Base-by-base conservation (phyloP, 2,888 invertebrate genomes). In the Hymenopus coronatus region DNA sequence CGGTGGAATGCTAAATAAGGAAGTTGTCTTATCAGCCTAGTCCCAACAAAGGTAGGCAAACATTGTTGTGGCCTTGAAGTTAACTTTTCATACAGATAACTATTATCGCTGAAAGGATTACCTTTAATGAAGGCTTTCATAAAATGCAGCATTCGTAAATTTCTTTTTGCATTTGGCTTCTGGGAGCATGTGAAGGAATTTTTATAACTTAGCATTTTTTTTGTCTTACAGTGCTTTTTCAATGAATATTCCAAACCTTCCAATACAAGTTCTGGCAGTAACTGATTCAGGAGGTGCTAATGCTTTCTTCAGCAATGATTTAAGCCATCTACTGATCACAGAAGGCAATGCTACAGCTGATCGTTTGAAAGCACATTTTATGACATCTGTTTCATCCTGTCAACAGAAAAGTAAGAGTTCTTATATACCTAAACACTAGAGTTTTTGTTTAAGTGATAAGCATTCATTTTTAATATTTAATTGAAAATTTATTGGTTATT, bases 301-400 rank as follows among this genome's bases (percentile, higher is more conserved):
- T 92, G 97, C 98, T 15, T 98, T 98, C 94, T 98, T 98, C 93
- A 97, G 97, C 91, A 98, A 97, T 90, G 98, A 98, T 92, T 94
- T 98, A 87, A 97, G 97, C 89, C 98, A 98, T 94, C 96, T 97
- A 92, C 95, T 99, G 91, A 97, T 98, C 91, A 98, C 98, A 0
- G 98, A 98, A 91, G 99, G 99, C 40, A 98, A 98, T 93, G 96
- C 97, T 0, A 96, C 98, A 25, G 98, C 99, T 6, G 98, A 98
- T 93, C 94, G 97, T 89, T 95, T 98, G 54, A 96, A 96, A 90
- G 98, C 98, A 0, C 98, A 98, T 93, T 99, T 98, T 93, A 97
- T 98, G 95, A 98, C 98, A 0, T 97, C 97, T 90, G 96, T 97
- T 1, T 96, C 96, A 25, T 96, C 96, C 91, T 97, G 96, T 91